These are phyloP conservation scores for Cyprinella venusta DNA, from an alignment of 2,797 vertebrate species.

Conservation along the genomic window DNA sequence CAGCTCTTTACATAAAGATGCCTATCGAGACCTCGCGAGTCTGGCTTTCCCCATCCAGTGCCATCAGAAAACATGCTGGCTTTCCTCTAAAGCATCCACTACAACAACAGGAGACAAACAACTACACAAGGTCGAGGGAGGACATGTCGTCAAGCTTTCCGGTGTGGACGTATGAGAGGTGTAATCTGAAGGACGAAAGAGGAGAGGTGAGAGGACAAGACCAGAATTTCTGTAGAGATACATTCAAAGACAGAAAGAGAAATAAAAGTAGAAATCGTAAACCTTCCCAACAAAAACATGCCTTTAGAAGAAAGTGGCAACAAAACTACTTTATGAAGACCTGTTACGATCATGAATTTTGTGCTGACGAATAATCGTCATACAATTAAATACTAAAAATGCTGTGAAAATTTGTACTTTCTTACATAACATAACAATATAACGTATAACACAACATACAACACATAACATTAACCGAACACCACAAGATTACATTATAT, in stretches of 20 bases:
- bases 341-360: neutral
- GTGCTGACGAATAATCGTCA: neutral
- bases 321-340: neutral
- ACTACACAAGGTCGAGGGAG: neutral
- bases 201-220: neutral
- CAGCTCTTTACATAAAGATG: constrained; percentile 46
- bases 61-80: neutral
- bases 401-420: neutral
- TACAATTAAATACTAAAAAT: neutral
- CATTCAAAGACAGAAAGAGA: neutral
- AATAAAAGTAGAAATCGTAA: neutral
- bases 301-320: neutral
- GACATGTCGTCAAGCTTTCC: constrained; percentile 25
- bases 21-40: constrained; percentile 10
- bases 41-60: constrained; percentile 11
- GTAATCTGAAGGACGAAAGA: constrained; percentile 25
- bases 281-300: neutral
- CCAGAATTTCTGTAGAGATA: neutral
- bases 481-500: no score
- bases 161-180: constrained; percentile 8
- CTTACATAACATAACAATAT: neutral
- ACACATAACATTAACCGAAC: no score
- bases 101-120: constrained; percentile 2
- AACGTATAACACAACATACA: no score
- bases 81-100: constrained; percentile 14